Base-by-base conservation (phyloP, 2,888 invertebrate genomes). In the Rapana venosa region DNA sequence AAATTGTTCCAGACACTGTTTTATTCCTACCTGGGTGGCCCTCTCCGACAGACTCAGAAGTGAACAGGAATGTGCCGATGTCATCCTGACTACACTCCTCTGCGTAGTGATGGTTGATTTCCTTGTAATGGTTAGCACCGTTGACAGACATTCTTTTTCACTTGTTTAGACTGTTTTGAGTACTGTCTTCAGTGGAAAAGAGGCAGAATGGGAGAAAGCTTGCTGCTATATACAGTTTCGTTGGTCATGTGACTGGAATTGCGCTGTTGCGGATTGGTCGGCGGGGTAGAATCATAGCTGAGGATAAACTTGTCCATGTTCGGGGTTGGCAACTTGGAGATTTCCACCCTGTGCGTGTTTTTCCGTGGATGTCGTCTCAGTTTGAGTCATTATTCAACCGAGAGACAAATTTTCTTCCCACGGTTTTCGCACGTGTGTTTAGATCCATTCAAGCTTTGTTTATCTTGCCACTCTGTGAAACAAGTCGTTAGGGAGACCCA, bases 31-130 rank as follows among this genome's bases (percentile, higher is more conserved):
- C 96, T 92, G 96, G 96, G 92, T 96, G 96, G 56, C 96, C 96
- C 92, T 96, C 96, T 87, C 96, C 96, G 32, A 96, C 96, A n/a
- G 96, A 96, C 93, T 96, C 96, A 30, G 96, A 96, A 61, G 96
- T 96, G 91, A 96, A 96, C 56, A 96, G 93, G 91, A 96, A 96
- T 58, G 94, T 92, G 74, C 94, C 94, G 74, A 94, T 93, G 90
- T 95, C 95, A 91, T 95, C 95, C 90, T 95, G 94, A 88, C 94
- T 94, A 93, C 94, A 94, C 91, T 94, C 94, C 90, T 94, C 94
- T 66, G 95, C 94, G 89, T 94, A 94, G 92, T 95, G 94, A 30
- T 94, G 92, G 89, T 94, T 93, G 79, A 94, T 92, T 92, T 94
- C 94, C 89, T 90, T 89, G 88, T 94, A 95, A 92, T 95, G 95